These are phyloP conservation scores for Brenthis daphne DNA, from an alignment of 2,888 invertebrate genomes.

Conservation along the genomic window DNA sequence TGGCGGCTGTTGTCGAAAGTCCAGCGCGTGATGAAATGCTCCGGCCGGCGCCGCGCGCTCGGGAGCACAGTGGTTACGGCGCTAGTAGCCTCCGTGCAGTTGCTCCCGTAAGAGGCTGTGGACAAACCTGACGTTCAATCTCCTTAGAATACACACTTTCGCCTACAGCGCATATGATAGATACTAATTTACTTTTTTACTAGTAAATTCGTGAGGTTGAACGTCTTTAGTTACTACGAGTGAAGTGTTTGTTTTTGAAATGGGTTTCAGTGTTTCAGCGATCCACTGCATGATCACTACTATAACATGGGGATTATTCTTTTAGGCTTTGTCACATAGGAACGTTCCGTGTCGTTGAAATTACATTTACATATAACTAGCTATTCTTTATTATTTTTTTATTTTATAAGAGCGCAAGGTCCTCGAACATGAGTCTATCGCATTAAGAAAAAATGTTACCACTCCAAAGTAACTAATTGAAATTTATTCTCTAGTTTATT, in stretches of 20 bases:
- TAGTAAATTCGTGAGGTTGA: no score
- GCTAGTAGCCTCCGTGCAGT: conserved; percentile 47
- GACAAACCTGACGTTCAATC: conserved; percentile 43
- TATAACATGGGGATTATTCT: conserved; percentile 1
- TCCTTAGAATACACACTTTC: conserved; percentile 6
- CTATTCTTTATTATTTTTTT: no score
- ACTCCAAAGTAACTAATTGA: no score
- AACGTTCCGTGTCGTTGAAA: neutral
- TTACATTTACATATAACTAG: no score
- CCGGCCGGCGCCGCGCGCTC: conserved; percentile 41
- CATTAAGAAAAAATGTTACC: no score
- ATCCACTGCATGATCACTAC: conserved; percentile 5
- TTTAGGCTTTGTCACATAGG: neutral
- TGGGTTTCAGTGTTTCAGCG: neutral
- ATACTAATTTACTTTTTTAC: no score
- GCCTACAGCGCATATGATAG: no score
- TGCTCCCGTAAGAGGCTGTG: conserved; percentile 49
- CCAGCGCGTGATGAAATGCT: conserved; percentile 55
- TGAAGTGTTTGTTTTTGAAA: no score
- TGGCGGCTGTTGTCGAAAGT: conserved; percentile 56
- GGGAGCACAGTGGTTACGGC: conserved; percentile 26
- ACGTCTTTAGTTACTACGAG: no score
- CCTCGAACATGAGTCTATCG: no score
- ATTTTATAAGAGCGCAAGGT: no score
- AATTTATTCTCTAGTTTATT: no score